These are phyloP conservation scores for Watsonalla binaria DNA, from an alignment of 2,888 invertebrate genomes.

Conservation along the genomic window DNA sequence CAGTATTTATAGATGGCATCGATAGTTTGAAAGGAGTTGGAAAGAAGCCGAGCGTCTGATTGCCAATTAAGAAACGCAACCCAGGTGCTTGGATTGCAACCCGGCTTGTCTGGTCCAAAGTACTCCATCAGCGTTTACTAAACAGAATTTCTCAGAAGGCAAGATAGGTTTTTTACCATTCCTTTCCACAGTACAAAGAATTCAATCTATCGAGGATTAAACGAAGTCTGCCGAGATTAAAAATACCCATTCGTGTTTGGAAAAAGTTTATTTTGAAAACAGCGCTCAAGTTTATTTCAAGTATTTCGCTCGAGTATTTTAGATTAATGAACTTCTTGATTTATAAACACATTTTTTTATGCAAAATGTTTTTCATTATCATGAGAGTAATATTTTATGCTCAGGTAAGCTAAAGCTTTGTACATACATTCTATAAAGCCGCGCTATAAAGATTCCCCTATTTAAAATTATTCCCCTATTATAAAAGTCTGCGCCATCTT, in stretches of 20 bases:
- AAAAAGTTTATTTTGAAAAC: constrained; percentile 15
- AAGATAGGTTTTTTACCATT: constrained; percentile 15
- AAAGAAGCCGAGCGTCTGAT: constrained; percentile 46
- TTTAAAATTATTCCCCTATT: no score
- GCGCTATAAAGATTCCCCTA: no score
- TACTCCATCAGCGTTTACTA: constrained; percentile 38
- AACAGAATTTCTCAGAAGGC: constrained; percentile 28
- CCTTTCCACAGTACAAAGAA: constrained; percentile 26
- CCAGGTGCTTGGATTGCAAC: constrained; percentile 35
- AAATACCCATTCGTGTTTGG: constrained; percentile 5
- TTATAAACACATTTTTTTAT: not conserved
- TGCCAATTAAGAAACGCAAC: constrained; percentile 42
- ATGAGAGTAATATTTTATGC: no score
- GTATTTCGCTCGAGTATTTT: constrained; percentile 5
- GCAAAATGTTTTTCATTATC: no score
- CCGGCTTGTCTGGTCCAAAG: constrained; percentile 29
- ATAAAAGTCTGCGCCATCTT: no score
- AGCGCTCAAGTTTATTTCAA: constrained; percentile 4
- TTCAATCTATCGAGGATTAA: constrained; percentile 41
- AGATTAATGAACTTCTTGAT: not conserved
- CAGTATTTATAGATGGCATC: constrained; percentile 2
- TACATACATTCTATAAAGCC: no score
- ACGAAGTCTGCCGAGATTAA: constrained; percentile 25
- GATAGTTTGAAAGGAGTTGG: constrained; percentile 13
- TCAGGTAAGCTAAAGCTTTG: no score